Percentiles rank a stretch among this genome's conserved stretches.
phyloP scores from a whole-genome alignment of 30 jellyfish, hydroid and myxozoan genomes.

The Catostylus mosaicus region DNA sequence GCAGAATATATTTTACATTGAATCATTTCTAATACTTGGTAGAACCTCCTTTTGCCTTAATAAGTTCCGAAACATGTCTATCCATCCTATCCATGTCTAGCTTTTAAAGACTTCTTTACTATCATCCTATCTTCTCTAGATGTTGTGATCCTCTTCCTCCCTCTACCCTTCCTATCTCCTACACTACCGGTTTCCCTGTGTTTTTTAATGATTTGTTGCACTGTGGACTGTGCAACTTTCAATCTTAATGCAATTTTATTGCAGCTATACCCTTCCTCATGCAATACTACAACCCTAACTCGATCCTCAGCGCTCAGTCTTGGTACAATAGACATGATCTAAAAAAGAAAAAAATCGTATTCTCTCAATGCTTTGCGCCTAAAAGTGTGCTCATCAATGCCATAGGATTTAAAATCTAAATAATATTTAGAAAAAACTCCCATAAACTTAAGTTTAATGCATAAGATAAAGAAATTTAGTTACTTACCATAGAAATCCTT shows the following conservation, averaged over 20 bases:
- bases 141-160: constrained; percentile 2
- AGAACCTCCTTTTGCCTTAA: constrained; percentile 26
- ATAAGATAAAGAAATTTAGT: too few species aligned
- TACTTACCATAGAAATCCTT: too few species aligned
- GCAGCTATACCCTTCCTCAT: constrained; percentile 2
- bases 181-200: constrained; percentile 9
- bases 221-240: constrained; percentile 2
- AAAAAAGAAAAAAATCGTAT: too few species aligned
- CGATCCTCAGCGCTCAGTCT: background rate
- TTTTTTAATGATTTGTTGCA: constrained; percentile 6
- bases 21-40: constrained; percentile 1
- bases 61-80: background rate
- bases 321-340: too few species aligned
- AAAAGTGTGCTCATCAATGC: too few species aligned
- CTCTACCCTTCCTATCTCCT: constrained; percentile 11
- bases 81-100: background rate
- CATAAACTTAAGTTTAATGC: too few species aligned
- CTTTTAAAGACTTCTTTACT: background rate
- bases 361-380: too few species aligned
- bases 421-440: too few species aligned
- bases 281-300: background rate
- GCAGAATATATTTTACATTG: too few species aligned
- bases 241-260: background rate
- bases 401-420: too few species aligned
- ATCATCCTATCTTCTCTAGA: constrained; percentile 4